These are phyloP conservation scores for Eulithis testata DNA, from an alignment of 2,888 invertebrate species.

Conservation along the genomic window DNA sequence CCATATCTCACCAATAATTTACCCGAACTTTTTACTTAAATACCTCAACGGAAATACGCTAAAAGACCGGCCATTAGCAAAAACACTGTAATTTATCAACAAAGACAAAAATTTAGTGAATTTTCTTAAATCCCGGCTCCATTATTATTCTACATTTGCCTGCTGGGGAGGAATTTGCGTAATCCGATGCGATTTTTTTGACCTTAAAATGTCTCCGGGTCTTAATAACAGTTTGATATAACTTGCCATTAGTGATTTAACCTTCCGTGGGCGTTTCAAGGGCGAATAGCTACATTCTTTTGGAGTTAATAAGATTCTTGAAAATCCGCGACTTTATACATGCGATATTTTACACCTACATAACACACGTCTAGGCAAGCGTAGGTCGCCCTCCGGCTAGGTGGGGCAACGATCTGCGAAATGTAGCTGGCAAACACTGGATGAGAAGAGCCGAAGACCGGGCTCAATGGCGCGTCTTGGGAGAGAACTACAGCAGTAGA, in stretches of 20 bases:
- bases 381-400: too few relatives aligned
- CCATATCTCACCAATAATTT: slow-evolving; percentile 35
- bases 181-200: slow-evolving; percentile 64
- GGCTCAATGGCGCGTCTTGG: too few relatives aligned
- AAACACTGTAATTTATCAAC: slow-evolving; percentile 78
- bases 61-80: slow-evolving; percentile 69
- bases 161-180: slow-evolving; percentile 70
- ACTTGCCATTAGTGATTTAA: slow-evolving; percentile 17
- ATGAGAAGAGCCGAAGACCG: too few relatives aligned
- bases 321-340: background rate
- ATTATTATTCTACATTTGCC: slow-evolving; percentile 74
- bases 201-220: slow-evolving; percentile 37
- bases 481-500: too few relatives aligned
- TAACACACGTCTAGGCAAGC: too few relatives aligned
- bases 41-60: slow-evolving; percentile 52
- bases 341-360: background rate
- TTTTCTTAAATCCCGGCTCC: slow-evolving; percentile 65
- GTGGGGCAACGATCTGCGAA: too few relatives aligned
- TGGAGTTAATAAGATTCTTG: background rate
- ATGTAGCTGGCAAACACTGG: too few relatives aligned
- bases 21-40: slow-evolving; percentile 44
- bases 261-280: background rate
- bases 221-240: slow-evolving; percentile 27
- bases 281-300: background rate
- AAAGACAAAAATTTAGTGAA: slow-evolving; percentile 64